Conservation (phyloP, 35 echinoderm and acorn worm genomes). For the Nesometra sesokonis region DNA sequence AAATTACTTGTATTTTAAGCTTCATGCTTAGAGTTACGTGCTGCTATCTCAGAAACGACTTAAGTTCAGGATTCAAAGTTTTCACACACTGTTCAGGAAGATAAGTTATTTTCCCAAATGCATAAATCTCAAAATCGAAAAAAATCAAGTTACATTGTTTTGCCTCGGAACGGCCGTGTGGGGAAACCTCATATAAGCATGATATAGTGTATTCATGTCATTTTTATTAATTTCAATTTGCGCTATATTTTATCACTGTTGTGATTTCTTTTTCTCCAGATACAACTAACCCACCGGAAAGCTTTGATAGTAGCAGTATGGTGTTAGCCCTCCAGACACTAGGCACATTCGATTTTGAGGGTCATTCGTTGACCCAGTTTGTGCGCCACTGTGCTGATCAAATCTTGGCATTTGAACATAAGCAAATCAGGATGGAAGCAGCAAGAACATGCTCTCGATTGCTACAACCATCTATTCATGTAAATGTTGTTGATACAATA, state of each 20-base stretch:
- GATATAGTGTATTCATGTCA: no score
- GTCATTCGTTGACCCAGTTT: constrained; percentile 97
- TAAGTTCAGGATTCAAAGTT: no score
- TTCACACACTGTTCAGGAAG: no score
- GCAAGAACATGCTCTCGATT: constrained; percentile 87
- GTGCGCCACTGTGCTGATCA: constrained; percentile 95
- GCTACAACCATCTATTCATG: constrained; percentile 83
- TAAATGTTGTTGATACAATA: constrained; percentile 35
- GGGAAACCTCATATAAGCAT: no score
- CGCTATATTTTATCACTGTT: not conserved
- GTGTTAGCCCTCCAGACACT: constrained; percentile 81
- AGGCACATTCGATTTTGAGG: constrained; percentile 96
- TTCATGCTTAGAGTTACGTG: no score
- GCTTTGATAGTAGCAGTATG: constrained; percentile 69
- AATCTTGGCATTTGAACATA: constrained; percentile 89
- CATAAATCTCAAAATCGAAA: no score
- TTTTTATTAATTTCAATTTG: no score
- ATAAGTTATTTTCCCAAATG: no score
- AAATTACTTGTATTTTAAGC: no score
- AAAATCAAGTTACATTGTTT: no score
- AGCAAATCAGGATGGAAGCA: constrained; percentile 86
- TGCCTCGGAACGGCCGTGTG: no score
- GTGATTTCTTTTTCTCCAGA: not conserved
- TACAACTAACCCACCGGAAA: constrained; percentile 5
- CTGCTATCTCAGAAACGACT: no score